Evolutionary conservation across 2,113 vertebrate genomes (phyloP), one percentile per base, ranked within the genome.

Genomic region (Actinemys pallida): DNA sequence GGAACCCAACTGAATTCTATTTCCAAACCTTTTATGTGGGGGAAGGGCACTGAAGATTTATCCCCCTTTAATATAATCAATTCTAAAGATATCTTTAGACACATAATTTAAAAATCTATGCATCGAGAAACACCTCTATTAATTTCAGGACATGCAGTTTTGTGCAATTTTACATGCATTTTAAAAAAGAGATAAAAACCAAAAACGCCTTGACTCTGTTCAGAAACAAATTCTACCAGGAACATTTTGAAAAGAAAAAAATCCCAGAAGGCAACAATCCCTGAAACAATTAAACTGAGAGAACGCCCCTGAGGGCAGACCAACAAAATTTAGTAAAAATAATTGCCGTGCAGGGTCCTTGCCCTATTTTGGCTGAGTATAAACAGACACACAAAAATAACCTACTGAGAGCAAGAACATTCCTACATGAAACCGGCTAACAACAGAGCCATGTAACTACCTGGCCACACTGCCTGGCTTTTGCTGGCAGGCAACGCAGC

Each of bases 271-370:
- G 98, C 97, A 98, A 92, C 96, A 98, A 97, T 96, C 96, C 97
- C 94, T 96, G 93, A 96, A 97, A 98, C 97, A 98, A 98, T 98
- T 98, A 98, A 98, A 98, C 83, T 97, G 97, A 98, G 97, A 98
- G 97, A 98, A 98, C 89, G 81, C 98, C 98, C 98, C 97, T 54
- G 97, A 98, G 97, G 98, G 98, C 95, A 98, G 97, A 93, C 93
- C 94, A 97, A 97, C 97, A 98, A 97, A 97, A 98, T 97, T 97
- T 95, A 57, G 81, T 98, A 97, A 98, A 98, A 98, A 98, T 98
- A 98, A 98, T 98, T 98, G 98, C 96, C 54, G 1, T 95, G 92
- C 97, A 94, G 96, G 93, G 94, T 98, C 95, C 97, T 97, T 98
- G 97, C 97, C 97, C 89, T 96, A 81, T 98, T 97, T 98, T 87